Evolutionary conservation across 2,113 vertebrate genomes (phyloP).

Genomic region (Regulus satrapa): DNA sequence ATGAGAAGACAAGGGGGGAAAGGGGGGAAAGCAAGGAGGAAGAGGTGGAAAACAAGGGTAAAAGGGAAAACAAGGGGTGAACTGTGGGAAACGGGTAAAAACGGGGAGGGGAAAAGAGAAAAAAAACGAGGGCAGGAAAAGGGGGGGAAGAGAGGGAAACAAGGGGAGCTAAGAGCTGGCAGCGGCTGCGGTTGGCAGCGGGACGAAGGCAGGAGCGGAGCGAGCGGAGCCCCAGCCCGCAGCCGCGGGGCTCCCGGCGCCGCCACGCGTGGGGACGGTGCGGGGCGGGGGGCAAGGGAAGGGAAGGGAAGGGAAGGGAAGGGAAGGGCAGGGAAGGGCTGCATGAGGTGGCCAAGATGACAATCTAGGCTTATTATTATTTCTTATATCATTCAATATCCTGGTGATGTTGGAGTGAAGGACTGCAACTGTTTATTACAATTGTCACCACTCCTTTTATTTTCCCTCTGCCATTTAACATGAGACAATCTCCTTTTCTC

Average conservation of each 20-base stretch:
- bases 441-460: background rate
- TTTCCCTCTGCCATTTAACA: background rate
- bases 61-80: fast-evolving
- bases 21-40: too few species aligned
- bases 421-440: background rate
- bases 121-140: fast-evolving
- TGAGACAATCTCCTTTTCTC: background rate
- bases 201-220: background rate
- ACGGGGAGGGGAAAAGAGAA: fast-evolving
- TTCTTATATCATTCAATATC: background rate
- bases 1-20: fast-evolving
- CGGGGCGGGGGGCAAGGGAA: background rate
- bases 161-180: background rate
- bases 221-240: background rate
- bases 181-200: background rate
- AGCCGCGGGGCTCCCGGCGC: too few species aligned
- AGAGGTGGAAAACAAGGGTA: fast-evolving
- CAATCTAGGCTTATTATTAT: background rate
- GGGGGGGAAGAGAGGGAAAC: background rate
- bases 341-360: background rate
- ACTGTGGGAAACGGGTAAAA: too few species aligned
- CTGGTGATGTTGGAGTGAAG: background rate
- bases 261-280: too few species aligned
- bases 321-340: background rate
- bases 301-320: too few species aligned